These are phyloP conservation scores for Leptinotarsa tumamoca DNA, from an alignment of 2,888 invertebrate genomes.

Conservation along the genomic window DNA sequence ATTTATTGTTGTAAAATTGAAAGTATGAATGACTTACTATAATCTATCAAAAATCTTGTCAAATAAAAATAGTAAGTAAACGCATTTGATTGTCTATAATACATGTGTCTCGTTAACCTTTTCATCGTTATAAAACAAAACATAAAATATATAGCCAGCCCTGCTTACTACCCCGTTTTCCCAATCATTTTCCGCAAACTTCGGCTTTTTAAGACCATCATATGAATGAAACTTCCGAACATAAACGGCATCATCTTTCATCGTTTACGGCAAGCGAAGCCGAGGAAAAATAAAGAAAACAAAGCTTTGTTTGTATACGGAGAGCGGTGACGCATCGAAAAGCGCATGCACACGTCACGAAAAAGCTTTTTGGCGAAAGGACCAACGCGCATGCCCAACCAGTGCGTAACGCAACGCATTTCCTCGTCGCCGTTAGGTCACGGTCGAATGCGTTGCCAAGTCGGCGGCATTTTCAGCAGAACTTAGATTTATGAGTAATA, in stretches of 20 bases:
- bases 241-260: slow-evolving; percentile 24
- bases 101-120: no score
- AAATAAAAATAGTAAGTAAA: no score
- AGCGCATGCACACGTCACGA: slow-evolving; percentile 48
- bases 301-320: slow-evolving; percentile 38
- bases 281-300: slow-evolving; percentile 33
- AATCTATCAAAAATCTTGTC: no score
- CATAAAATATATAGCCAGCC: no score
- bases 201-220: not conserved
- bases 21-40: no score
- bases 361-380: slow-evolving; percentile 36
- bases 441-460: slow-evolving; percentile 54
- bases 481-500: not conserved
- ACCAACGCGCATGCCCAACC: slow-evolving; percentile 48
- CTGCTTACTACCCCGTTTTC: not conserved
- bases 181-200: not conserved
- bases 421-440: slow-evolving; percentile 62
- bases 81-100: no score
- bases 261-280: slow-evolving; percentile 10
- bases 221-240: slow-evolving; percentile 22
- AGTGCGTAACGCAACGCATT: slow-evolving; percentile 63
- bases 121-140: no score
- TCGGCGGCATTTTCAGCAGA: slow-evolving; percentile 1
- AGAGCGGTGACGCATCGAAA: slow-evolving; percentile 46
- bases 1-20: no score